A percentile compares a stretch with the other conserved stretches of the same genome.
Evolutionary conservation across 2,888 invertebrate species (phyloP).

Genomic region (Uropetala carovei): DNA sequence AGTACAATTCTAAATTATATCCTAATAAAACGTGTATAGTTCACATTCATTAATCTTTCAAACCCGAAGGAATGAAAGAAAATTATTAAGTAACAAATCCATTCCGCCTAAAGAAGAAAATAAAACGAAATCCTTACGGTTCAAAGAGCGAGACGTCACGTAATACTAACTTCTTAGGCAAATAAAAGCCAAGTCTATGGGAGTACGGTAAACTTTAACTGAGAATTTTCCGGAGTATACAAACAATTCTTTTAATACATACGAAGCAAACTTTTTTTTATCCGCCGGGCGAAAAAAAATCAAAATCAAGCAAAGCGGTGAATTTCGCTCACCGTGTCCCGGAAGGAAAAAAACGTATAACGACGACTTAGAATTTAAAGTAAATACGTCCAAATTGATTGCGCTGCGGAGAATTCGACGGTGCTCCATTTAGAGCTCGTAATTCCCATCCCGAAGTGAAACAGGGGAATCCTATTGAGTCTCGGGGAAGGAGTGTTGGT

Average conservation of each 20-base stretch:
- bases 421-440: neutral
- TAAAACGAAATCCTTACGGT: no score
- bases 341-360: neutral
- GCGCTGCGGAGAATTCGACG: neutral
- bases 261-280: no score
- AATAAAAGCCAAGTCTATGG: no score
- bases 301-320: neutral
- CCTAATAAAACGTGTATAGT: neutral
- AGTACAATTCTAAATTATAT: neutral
- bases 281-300: neutral
- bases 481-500: no score
- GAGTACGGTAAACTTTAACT: no score
- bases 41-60: neutral
- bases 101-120: neutral
- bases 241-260: neutral
- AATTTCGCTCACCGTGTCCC: neutral
- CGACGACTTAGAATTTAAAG: neutral
- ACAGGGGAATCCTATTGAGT: no score
- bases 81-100: neutral
- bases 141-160: no score
- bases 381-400: neutral
- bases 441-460: neutral
- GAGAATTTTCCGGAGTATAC: neutral
- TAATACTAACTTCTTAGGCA: no score
- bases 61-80: neutral